Conservation (phyloP, 1,140 invertebrate genomes). For the Trypoxylus dichotomus region DNA sequence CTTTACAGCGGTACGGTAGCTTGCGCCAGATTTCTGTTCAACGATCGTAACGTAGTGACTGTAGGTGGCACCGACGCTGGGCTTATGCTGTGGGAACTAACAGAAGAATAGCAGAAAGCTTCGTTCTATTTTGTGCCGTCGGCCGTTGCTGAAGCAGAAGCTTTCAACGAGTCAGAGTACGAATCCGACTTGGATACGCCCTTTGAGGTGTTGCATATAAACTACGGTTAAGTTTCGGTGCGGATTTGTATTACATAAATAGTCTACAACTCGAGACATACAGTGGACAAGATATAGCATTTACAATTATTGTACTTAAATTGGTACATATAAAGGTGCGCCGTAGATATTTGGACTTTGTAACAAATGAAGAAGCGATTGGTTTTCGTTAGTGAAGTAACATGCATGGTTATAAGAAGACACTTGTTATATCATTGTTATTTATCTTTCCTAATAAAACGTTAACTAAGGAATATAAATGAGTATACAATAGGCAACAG, state of each 20-base stretch:
- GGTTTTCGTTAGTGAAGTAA: too few relatives aligned
- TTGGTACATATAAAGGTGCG: too few relatives aligned
- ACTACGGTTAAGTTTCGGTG: conserved; percentile 24
- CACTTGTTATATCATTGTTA: too few relatives aligned
- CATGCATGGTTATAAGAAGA: too few relatives aligned
- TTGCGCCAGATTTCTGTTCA: conserved; percentile 78
- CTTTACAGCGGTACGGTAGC: conserved; percentile 88
- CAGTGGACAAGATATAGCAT: too few relatives aligned
- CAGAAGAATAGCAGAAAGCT: conserved; percentile 68
- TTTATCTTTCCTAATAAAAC: too few relatives aligned
- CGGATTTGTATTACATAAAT: background rate
- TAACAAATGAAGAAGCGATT: too few relatives aligned
- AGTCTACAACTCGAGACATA: too few relatives aligned
- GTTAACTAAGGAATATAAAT: too few relatives aligned
- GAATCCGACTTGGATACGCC: conserved; percentile 44
- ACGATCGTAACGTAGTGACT: conserved; percentile 83
- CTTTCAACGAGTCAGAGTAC: conserved; percentile 41
- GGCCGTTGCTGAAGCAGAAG: conserved; percentile 26
- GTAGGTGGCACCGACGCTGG: conserved; percentile 90
- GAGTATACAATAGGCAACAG: too few relatives aligned
- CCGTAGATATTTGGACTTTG: too few relatives aligned
- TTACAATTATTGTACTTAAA: too few relatives aligned
- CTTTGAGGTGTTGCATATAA: conserved; percentile 42
- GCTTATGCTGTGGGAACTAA: conserved; percentile 89
- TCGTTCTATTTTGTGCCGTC: conserved; percentile 27